phyloP scores from a whole-genome alignment of 1,140 invertebrate genomes.

The Macrotrachela quadricornifera region DNA sequence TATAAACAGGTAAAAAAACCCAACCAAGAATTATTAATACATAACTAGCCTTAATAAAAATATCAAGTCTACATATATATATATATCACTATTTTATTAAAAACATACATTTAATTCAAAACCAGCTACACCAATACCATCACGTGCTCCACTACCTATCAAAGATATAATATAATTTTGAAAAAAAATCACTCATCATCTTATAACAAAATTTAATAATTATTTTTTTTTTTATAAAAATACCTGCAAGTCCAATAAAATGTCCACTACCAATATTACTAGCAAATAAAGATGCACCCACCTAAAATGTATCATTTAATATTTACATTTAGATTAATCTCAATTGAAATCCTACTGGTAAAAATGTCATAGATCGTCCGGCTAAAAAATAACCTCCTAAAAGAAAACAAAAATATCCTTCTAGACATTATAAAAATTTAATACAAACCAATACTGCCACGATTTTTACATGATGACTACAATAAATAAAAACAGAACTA shows the following conservation, averaged over 20 bases:
- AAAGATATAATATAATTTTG: too few species aligned
- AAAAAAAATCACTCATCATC: too few species aligned
- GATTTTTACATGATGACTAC: background rate
- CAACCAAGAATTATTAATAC: constrained; percentile 32
- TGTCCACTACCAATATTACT: constrained; percentile 40
- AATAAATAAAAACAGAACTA: background rate
- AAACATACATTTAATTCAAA: constrained; percentile 37
- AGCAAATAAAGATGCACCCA: constrained; percentile 41
- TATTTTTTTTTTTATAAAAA: too few species aligned
- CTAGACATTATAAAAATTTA: background rate
- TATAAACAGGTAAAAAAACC: constrained; percentile 35
- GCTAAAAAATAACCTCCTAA: constrained; percentile 36
- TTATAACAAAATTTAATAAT: too few species aligned
- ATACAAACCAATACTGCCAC: background rate
- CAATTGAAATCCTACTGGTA: constrained; percentile 20
- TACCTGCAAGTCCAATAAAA: constrained; percentile 37
- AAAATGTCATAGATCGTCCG: constrained; percentile 32
- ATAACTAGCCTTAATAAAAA: constrained; percentile 32
- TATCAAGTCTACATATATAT: too few species aligned
- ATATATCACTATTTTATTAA: too few species aligned
- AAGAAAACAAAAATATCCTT: background rate
- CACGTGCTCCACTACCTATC: constrained; percentile 18
- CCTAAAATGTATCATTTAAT: constrained; percentile 18
- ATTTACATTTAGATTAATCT: background rate
- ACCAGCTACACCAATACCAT: constrained; percentile 32